These are phyloP conservation scores for Prunella fulvescens DNA, from an alignment of 2,113 vertebrate species.

Conservation along the genomic window DNA sequence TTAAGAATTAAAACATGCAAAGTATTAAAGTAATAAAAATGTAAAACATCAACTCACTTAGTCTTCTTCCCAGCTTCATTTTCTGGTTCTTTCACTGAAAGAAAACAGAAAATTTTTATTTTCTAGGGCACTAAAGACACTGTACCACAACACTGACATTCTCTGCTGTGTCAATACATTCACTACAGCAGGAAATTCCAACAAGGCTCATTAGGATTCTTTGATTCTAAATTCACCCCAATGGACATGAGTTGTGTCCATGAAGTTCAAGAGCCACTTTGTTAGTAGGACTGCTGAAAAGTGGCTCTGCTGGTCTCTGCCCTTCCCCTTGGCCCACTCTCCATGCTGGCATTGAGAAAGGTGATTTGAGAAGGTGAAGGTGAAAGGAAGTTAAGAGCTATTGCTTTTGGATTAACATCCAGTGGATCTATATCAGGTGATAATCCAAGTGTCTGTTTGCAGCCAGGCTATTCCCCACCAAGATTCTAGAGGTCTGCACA, in stretches of 20 bases:
- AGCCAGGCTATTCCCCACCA: background rate
- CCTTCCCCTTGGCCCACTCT: background rate
- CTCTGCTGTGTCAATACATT: background rate
- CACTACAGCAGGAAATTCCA: background rate
- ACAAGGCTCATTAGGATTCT: background rate
- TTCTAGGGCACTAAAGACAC: background rate
- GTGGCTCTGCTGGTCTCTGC: background rate
- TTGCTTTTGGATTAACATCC: background rate
- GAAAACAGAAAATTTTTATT: background rate
- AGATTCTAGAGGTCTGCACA: background rate
- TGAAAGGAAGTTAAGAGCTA: background rate
- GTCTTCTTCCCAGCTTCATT: constrained; percentile 82
- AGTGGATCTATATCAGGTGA: background rate
- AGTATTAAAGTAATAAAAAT: constrained; percentile 3
- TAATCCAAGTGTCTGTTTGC: background rate
- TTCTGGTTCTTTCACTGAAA: constrained; percentile 86
- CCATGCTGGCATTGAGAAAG: background rate
- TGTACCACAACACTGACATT: background rate
- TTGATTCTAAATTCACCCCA: fast-evolving
- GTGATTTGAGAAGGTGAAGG: background rate
- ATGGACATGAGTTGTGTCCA: background rate
- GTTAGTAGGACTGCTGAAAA: background rate
- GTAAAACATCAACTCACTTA: constrained; percentile 74
- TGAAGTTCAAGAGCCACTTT: background rate
- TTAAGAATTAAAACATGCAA: constrained; percentile 41